Evolutionary conservation across 2,113 vertebrate species (phyloP), one percentile per base, ranked within the genome.

Genomic region (Rattus norvegicus): DNA sequence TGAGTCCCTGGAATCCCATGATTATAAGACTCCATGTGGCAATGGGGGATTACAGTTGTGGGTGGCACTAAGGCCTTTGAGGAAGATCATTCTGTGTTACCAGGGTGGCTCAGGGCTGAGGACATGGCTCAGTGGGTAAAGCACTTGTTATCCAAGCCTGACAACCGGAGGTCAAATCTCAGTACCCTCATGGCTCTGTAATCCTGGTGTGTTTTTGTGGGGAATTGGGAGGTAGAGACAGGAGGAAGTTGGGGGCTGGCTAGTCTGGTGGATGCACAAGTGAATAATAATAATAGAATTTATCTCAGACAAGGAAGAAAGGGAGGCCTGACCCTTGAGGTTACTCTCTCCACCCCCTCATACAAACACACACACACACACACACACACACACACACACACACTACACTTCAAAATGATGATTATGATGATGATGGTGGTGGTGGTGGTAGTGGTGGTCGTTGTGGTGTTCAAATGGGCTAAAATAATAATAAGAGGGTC

Each of bases 401-500:
- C 76, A 52, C 30, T n/a, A 63, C 22, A 85, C 83, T 17, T 63
- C 39, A 85, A 30, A 47, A 67, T 67, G 26, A 49, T 49, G 13
- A 77, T 49, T 11, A 20, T 39, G 14, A 85, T 85, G 59, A 20
- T 16, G 7, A 19, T 65, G 6, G 43, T 65, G 1, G 3, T 63
- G 2, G 14, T 65, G 14, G 26, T 67, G 17, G 59, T 20, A 11
- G 4, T 67, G 67, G 65, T 67, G 65, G 65, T 30, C 4, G 19
- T 54, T 2, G 36, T 59, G 17, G 24, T 81, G 63, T 49, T 30
- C 22, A 26, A 86, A 36, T 36, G 56, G 30, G 49, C 16, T 61
- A 49, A 69, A 0, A 16, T 0, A 12, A 4, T 22, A 36, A 47
- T 22, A 47, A 54, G 2, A 49, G 19, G 0, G 56, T 47, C 47